These are phyloP conservation scores for Etheostoma cragini DNA, from an alignment of 2,113 vertebrate genomes.

Conservation along the genomic window DNA sequence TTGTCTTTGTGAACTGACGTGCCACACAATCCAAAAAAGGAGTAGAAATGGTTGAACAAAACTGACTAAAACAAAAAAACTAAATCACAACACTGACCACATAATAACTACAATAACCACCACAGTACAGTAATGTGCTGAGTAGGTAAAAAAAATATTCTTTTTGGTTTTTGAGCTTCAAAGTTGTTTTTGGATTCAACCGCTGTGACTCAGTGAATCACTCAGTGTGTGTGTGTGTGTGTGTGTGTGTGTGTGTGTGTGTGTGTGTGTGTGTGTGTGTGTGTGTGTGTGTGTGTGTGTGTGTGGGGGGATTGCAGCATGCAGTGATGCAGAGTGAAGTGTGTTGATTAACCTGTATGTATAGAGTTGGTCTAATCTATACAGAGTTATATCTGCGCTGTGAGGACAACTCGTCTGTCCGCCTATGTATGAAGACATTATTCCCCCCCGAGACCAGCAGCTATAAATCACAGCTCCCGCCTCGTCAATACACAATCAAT, in stretches of 20 bases:
- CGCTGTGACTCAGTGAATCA: background rate
- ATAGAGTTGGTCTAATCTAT: conserved; percentile 61
- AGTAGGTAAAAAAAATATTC: background rate
- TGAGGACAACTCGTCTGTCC: conserved; percentile 59
- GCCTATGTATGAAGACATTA: conserved; percentile 65
- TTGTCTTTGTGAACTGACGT: no score
- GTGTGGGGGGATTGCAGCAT: conserved; percentile 5
- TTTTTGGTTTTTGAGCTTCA: no score
- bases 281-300: conserved; percentile 22
- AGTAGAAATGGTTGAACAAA: background rate
- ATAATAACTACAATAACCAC: background rate
- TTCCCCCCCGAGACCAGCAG: conserved; percentile 53
- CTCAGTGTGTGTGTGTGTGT: conserved; percentile 19
- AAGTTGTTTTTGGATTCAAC: background rate
- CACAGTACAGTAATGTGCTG: no score
- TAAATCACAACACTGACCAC: background rate
- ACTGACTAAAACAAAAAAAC: background rate
- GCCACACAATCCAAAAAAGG: no score
- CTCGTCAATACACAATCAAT: conserved; percentile 78
- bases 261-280: conserved; percentile 22
- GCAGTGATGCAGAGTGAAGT: conserved; percentile 53
- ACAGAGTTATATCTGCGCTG: conserved; percentile 53
- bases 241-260: conserved; percentile 22
- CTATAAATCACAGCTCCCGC: conserved; percentile 75
- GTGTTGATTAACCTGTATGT: conserved; percentile 51